A percentile compares a stretch with the other conserved stretches of the same genome.
Evolutionary conservation across 1,140 invertebrate genomes (phyloP).

Genomic region (Glossosoma conforme): DNA sequence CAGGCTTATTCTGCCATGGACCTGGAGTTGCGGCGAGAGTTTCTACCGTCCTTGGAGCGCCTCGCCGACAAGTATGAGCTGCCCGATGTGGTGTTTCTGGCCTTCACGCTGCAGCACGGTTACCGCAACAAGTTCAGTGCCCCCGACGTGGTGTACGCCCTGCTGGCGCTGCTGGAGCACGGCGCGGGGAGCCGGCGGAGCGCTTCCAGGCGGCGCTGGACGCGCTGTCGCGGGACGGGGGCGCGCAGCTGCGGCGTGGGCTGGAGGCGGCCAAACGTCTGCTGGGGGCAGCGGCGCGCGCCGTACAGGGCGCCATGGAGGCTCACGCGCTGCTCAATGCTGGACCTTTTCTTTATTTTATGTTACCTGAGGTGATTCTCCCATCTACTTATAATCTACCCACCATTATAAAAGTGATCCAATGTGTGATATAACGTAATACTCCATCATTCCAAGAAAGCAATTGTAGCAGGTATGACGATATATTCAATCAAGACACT

Average conservation of each 20-base stretch:
- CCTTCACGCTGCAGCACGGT: slow-evolving; percentile 78
- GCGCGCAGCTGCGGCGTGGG: slow-evolving; percentile 56
- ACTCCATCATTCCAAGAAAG: too few species aligned
- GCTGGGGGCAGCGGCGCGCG: slow-evolving; percentile 67
- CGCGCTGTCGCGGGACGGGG: slow-evolving; percentile 59
- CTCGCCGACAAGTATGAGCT: slow-evolving; percentile 77
- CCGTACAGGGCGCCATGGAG: slow-evolving; percentile 77
- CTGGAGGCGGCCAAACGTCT: slow-evolving; percentile 72
- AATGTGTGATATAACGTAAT: too few species aligned
- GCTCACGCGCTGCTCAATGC: slow-evolving; percentile 77
- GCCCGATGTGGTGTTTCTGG: slow-evolving; percentile 63
- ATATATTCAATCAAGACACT: too few species aligned
- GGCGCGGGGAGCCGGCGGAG: not conserved
- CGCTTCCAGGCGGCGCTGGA: slow-evolving; percentile 71
- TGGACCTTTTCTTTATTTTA: slow-evolving; percentile 85
- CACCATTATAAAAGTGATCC: too few species aligned
- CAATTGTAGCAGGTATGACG: too few species aligned
- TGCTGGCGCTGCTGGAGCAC: slow-evolving; percentile 77
- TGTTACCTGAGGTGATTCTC: slow-evolving; percentile 72
- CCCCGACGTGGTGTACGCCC: slow-evolving; percentile 75
- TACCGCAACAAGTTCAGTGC: slow-evolving; percentile 77
- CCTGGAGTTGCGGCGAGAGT: slow-evolving; percentile 69
- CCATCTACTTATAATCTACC: too few species aligned
- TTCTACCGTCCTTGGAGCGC: slow-evolving; percentile 70
- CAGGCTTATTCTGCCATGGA: slow-evolving; percentile 89